Percentiles rank a stretch among this genome's conserved stretches.
These are phyloP conservation scores for Ophion ventricosus DNA, from an alignment of 2,888 invertebrate species.

Conservation along the genomic window DNA sequence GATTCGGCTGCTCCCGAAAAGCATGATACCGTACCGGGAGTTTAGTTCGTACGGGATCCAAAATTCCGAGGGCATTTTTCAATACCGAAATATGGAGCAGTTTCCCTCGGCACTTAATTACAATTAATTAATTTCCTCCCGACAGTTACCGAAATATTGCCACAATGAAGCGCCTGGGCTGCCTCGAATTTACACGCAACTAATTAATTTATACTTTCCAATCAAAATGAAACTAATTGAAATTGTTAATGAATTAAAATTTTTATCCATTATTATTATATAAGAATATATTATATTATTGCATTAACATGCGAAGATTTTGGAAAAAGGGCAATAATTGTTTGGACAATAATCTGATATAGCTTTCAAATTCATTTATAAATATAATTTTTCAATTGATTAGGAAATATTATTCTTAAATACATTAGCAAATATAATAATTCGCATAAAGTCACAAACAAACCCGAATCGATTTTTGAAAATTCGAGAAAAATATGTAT, in stretches of 20 bases:
- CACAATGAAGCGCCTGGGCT: too few relatives aligned
- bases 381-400: not conserved
- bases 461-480: too few relatives aligned
- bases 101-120: not conserved
- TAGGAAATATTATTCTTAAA: too few relatives aligned
- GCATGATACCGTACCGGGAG: not conserved
- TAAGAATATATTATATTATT: not conserved
- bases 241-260: too few relatives aligned
- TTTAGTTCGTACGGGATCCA: not conserved
- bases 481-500: too few relatives aligned
- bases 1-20: constrained; percentile 2
- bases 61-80: not conserved
- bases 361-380: not conserved
- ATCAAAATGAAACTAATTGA: too few relatives aligned
- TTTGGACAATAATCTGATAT: too few relatives aligned
- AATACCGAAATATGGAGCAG: not conserved
- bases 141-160: not conserved
- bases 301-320: too few relatives aligned
- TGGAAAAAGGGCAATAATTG: too few relatives aligned
- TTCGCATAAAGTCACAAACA: too few relatives aligned
- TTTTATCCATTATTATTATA: not conserved
- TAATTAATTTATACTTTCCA: not conserved
- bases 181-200: not conserved
- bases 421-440: too few relatives aligned
- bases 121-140: not conserved